Evolutionary conservation across 1,140 invertebrate species (phyloP), one percentile per base, ranked within the genome.

Genomic region (Dufourea novaeangliae): DNA sequence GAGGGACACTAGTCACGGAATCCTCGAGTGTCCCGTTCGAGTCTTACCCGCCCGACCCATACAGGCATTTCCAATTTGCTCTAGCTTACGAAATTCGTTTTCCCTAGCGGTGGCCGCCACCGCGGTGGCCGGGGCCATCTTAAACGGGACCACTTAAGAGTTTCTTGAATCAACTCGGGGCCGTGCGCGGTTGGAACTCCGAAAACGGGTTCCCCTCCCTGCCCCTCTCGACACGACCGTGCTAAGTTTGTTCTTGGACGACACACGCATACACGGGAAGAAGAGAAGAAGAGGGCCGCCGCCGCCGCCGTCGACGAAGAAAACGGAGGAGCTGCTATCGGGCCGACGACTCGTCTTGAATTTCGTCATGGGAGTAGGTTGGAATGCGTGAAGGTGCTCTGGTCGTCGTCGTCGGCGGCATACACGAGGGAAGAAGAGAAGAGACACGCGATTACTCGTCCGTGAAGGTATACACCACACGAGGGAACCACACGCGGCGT

Each of bases 361-460:
- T 86, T 86, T 85, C 83, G 76, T 86, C 83, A 86, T 82, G 76
- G 86, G 79, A 89, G 87, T 89, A 90, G 86, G 72, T 84, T 90
- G 88, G 88, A 90, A 90, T 90, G 88, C 84, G 86, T 76, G 79
- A 87, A 82, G 82, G 82, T 83, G 82, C 66, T 80, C n/a, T n/a
- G n/a, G n/a, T n/a, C n/a, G n/a, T n/a, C n/a, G n/a, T n/a, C n/a
- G n/a, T n/a, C 67, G 77, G 20, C 25, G 67, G 71, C 56, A 52
- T 79, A 80, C n/a, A n/a, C 72, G 69, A 64, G 69, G 70, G 50
- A 57, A 29, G 17, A 69, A 75, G 52, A 57, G 63, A 32, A 57
- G 54, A 78, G 63, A 67, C 72, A 78, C 56, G 71, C 46, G 46
- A 50, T 17, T 83, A 74, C 59, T 59, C 77, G 56, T 67, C 64